Conservation (phyloP, 2,113 vertebrate species). For the Trogon melanurus region DNA sequence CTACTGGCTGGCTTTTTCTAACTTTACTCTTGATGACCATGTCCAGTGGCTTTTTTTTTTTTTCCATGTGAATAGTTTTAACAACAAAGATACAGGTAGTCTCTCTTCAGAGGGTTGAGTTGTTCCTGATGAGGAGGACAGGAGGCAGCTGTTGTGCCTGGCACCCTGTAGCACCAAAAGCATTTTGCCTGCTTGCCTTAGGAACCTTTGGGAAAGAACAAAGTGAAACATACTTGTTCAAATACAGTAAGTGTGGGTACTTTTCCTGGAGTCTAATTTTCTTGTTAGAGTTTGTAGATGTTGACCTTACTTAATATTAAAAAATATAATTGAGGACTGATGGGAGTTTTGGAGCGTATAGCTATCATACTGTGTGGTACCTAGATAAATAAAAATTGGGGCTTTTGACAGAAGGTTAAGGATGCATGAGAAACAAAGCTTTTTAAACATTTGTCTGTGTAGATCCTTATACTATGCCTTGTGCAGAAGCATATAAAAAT, state of each 20-base stretch:
- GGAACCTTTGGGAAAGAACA: not conserved
- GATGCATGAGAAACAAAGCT: not conserved
- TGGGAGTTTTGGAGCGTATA: not conserved
- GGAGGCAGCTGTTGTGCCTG: not conserved
- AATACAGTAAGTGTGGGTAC: not conserved
- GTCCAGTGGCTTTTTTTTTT: not conserved
- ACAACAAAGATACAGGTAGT: not conserved
- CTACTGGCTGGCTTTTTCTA: not conserved
- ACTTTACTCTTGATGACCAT: not conserved
- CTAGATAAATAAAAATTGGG: not conserved
- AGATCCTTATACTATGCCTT: not conserved
- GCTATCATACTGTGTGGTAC: not conserved
- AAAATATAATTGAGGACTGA: not conserved
- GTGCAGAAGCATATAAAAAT: not conserved
- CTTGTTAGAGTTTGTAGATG: not conserved
- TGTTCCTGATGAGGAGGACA: not conserved
- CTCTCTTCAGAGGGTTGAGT: not conserved
- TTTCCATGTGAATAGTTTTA: not conserved
- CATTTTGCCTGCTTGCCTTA: not conserved
- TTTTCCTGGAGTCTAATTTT: not conserved
- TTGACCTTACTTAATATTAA: not conserved
- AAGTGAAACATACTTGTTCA: not conserved
- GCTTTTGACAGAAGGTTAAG: not conserved
- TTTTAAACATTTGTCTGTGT: not conserved
- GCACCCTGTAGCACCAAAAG: not conserved